Evolutionary conservation across 2,888 invertebrate species (phyloP).

Genomic region (Endomychus coccineus): DNA sequence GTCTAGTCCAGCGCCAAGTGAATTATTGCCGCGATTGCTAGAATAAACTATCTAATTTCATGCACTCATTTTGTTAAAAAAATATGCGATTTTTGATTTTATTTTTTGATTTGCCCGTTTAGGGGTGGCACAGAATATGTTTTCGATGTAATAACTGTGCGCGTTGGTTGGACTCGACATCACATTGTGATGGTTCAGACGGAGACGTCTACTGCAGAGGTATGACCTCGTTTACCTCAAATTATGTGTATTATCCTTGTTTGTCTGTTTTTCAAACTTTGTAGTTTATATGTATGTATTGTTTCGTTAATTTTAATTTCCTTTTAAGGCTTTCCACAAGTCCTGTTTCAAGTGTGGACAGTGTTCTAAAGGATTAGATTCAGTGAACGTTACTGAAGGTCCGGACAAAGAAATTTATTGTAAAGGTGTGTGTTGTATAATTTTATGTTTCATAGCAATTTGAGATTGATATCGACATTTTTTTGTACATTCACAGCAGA

Average conservation of each 20-base stretch:
- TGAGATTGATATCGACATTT: too few species aligned
- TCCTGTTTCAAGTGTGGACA: slow-evolving; percentile 90
- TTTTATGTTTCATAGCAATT: too few species aligned
- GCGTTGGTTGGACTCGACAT: slow-evolving; percentile 77
- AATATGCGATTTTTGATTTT: too few species aligned
- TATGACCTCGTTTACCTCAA: slow-evolving; percentile 44
- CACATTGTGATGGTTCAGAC: slow-evolving; percentile 90
- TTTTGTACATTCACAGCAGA: too few species aligned
- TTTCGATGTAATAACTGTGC: slow-evolving; percentile 83
- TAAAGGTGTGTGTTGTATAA: slow-evolving; percentile 70
- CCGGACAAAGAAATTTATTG: slow-evolving; percentile 95
- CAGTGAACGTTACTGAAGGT: slow-evolving; percentile 86
- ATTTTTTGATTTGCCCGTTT: slow-evolving; percentile 25
- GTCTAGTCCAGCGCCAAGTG: too few species aligned
- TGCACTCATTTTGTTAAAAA: too few species aligned
- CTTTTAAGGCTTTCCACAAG: slow-evolving; percentile 78
- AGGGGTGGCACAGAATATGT: slow-evolving; percentile 86
- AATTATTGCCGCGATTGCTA: too few species aligned
- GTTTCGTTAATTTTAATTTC: slow-evolving; percentile 11
- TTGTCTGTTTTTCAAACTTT: slow-evolving; percentile 1
- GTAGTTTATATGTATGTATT: slow-evolving; percentile 7
- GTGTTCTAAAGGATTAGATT: slow-evolving; percentile 82
- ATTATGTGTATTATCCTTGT: neutral
- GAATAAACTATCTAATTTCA: too few species aligned
- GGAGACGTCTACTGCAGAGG: slow-evolving; percentile 88